Conservation (phyloP, 1,140 invertebrate species). For the Gryllus bimaculatus region DNA sequence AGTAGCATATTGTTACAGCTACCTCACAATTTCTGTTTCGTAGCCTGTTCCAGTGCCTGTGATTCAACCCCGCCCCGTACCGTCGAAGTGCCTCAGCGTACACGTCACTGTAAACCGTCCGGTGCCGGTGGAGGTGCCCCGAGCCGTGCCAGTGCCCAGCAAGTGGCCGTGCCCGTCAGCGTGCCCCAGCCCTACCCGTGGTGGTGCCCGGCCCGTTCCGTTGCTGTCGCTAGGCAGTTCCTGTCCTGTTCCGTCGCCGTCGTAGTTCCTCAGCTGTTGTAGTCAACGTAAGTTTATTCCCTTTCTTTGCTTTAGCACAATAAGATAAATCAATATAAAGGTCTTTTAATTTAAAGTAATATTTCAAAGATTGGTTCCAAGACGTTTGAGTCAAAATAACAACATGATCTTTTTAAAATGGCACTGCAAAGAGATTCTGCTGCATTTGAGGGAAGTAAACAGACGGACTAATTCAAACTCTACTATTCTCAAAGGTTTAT, state of each 20-base stretch:
- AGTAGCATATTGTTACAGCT: too few relatives aligned
- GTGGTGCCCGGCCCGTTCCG: neutral
- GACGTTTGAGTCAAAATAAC: too few relatives aligned
- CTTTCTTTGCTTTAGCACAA: too few relatives aligned
- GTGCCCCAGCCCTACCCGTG: neutral
- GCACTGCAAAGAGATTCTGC: too few relatives aligned
- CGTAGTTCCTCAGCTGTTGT: conserved; percentile 41
- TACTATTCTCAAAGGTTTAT: too few relatives aligned
- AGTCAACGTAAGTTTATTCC: neutral
- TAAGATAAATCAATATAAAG: too few relatives aligned
- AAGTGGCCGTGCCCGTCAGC: conserved; percentile 27
- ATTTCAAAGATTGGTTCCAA: too few relatives aligned
- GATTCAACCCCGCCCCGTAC: conserved; percentile 52
- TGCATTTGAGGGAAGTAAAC: too few relatives aligned
- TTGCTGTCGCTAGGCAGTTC: neutral
- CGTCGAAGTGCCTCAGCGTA: conserved; percentile 38
- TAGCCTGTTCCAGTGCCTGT: conserved; percentile 39
- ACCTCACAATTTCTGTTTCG: conserved; percentile 20
- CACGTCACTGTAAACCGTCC: conserved; percentile 46
- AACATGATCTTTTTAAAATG: too few relatives aligned
- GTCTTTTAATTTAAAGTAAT: too few relatives aligned
- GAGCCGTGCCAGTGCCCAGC: conserved; percentile 52
- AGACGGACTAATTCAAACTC: too few relatives aligned
- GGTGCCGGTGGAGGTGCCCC: conserved; percentile 49
- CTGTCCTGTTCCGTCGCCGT: neutral